These are phyloP conservation scores for Rattus norvegicus DNA, from an alignment of 2,113 vertebrate genomes.

Conservation along the genomic window DNA sequence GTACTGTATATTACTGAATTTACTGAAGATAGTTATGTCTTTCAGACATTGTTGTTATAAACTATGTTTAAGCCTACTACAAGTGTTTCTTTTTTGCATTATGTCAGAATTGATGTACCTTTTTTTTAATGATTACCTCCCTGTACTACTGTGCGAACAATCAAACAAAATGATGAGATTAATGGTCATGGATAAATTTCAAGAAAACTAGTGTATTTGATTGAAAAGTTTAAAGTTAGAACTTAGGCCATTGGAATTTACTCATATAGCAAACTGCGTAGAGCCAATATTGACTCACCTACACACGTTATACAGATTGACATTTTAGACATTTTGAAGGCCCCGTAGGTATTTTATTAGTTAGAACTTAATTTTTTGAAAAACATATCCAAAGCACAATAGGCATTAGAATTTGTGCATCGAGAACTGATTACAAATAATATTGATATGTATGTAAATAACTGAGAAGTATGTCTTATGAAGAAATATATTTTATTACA, in stretches of 20 bases:
- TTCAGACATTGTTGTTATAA: constrained; percentile 54
- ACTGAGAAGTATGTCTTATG: not conserved
- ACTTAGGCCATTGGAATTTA: not conserved
- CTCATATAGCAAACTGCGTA: not conserved
- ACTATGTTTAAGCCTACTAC: constrained; percentile 50
- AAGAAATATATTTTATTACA: constrained; percentile 48
- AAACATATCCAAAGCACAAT: constrained; percentile 26
- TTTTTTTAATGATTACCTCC: constrained; percentile 64
- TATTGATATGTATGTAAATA: constrained; percentile 55
- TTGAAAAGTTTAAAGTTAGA: constrained; percentile 8
- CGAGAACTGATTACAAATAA: constrained; percentile 37
- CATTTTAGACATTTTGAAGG: constrained; percentile 8
- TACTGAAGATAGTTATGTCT: constrained; percentile 74
- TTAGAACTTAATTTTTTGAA: constrained; percentile 41
- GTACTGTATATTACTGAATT: constrained; percentile 79
- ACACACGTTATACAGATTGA: not conserved
- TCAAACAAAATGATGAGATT: constrained; percentile 47
- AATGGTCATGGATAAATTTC: constrained; percentile 35
- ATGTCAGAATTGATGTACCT: constrained; percentile 56
- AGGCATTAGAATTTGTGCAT: constrained; percentile 53
- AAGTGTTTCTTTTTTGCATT: constrained; percentile 11
- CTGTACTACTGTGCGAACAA: not conserved
- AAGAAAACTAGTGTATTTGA: constrained; percentile 2
- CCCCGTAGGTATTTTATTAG: not conserved
- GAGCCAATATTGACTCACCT: not conserved